Percentiles rank a stretch among this genome's conserved stretches.
Evolutionary conservation across 2,797 vertebrate species (phyloP).

Genomic region (Gobio occitaniae): DNA sequence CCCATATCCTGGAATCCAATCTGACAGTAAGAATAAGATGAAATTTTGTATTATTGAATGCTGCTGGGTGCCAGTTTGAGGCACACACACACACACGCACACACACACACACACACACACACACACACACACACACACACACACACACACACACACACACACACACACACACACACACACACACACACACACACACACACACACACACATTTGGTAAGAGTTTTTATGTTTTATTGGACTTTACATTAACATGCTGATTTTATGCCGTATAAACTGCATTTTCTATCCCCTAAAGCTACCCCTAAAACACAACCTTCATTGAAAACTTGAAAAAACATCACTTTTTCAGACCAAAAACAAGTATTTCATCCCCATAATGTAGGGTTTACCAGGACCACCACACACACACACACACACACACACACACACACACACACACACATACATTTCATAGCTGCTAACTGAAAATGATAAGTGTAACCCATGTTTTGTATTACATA

Average conservation of each 20-base stretch:
- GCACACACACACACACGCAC: background rate
- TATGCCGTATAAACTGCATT: no score
- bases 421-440: background rate
- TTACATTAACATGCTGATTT: no score
- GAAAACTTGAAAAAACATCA: no score
- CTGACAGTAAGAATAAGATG: slow-evolving; percentile 38
- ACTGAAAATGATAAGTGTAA: slow-evolving; percentile 42
- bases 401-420: no score
- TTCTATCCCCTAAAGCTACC: no score
- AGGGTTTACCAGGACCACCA: no score
- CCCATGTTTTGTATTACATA: slow-evolving; percentile 37
- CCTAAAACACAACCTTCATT: no score
- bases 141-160: background rate
- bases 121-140: background rate
- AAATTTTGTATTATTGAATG: slow-evolving; percentile 49
- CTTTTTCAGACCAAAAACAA: no score
- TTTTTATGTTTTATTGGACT: no score
- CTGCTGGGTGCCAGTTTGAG: background rate
- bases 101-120: background rate
- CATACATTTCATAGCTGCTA: background rate
- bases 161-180: background rate
- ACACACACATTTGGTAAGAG: no score
- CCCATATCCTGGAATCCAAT: slow-evolving; percentile 40
- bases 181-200: background rate
- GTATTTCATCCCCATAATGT: no score